phyloP scores from a whole-genome alignment of 2,888 invertebrate genomes.

The Idaea dimidiata region DNA sequence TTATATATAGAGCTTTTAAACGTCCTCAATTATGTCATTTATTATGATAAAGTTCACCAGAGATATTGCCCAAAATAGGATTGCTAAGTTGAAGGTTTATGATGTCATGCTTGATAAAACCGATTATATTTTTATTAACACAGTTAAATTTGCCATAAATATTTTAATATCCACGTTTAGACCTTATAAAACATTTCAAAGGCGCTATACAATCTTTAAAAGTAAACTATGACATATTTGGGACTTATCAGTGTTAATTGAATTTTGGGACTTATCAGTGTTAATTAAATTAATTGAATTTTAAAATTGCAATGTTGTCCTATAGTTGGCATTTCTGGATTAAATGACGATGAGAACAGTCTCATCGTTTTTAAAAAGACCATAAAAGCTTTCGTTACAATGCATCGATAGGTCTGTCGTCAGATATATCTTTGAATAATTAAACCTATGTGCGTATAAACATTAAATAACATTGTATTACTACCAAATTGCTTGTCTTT shows the following conservation, averaged over 20 bases:
- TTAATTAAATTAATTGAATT: too few species aligned
- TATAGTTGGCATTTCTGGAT: too few species aligned
- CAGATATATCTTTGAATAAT: neutral
- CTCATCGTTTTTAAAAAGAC: too few species aligned
- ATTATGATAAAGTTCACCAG: constrained; percentile 32
- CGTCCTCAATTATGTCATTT: constrained; percentile 11
- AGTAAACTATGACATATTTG: neutral
- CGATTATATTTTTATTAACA: constrained; percentile 28
- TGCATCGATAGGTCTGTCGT: neutral
- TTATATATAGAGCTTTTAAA: constrained; percentile 21
- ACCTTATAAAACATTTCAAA: neutral
- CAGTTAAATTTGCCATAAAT: constrained; percentile 28
- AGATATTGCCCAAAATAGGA: constrained; percentile 25
- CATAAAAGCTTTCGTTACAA: too few species aligned
- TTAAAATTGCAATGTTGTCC: too few species aligned
- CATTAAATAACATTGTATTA: neutral
- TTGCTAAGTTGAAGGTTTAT: constrained; percentile 36
- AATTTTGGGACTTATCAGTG: too few species aligned
- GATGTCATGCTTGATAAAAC: constrained; percentile 25
- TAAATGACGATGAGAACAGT: too few species aligned
- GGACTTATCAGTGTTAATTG: too few species aligned
- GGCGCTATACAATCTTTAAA: neutral
- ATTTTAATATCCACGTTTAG: constrained; percentile 6
- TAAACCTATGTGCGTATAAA: neutral
- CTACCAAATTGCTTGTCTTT: neutral